phyloP scores from a whole-genome alignment of 2,797 vertebrate genomes.

The Etheostoma perlongum region DNA sequence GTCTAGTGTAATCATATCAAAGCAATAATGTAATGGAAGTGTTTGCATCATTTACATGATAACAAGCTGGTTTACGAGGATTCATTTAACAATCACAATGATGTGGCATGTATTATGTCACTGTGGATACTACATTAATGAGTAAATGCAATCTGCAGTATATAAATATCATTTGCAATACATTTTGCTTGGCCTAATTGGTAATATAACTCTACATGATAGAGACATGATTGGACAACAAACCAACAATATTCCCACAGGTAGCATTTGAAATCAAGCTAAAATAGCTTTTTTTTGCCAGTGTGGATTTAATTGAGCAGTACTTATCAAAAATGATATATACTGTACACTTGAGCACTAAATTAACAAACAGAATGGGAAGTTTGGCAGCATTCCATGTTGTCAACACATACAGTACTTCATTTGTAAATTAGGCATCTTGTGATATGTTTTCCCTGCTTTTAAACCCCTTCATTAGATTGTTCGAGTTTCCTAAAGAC shows the following conservation, averaged over 20 bases:
- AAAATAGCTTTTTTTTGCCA: background rate
- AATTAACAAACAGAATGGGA: background rate
- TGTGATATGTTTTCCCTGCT: background rate
- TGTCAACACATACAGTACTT: background rate
- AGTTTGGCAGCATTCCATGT: background rate
- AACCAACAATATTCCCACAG: conserved; percentile 7
- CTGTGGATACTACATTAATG: conserved; percentile 12
- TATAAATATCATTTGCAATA: conserved; percentile 13
- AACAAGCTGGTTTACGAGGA: conserved; percentile 13
- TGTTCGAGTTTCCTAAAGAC: background rate
- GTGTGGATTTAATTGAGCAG: background rate
- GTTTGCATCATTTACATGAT: background rate
- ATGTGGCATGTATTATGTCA: conserved; percentile 16
- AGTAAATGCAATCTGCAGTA: background rate
- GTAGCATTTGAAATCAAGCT: conserved; percentile 4
- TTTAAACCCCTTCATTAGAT: background rate
- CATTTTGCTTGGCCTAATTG: background rate
- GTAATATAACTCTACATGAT: conserved; percentile 1
- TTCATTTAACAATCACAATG: conserved; percentile 10
- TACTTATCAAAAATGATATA: background rate
- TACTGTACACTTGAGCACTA: background rate
- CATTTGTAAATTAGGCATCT: background rate
- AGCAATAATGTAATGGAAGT: background rate
- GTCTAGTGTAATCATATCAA: background rate
- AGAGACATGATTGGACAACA: background rate